These are phyloP conservation scores for Bubo bubo DNA, from an alignment of 2,113 vertebrate genomes.

Conservation along the genomic window DNA sequence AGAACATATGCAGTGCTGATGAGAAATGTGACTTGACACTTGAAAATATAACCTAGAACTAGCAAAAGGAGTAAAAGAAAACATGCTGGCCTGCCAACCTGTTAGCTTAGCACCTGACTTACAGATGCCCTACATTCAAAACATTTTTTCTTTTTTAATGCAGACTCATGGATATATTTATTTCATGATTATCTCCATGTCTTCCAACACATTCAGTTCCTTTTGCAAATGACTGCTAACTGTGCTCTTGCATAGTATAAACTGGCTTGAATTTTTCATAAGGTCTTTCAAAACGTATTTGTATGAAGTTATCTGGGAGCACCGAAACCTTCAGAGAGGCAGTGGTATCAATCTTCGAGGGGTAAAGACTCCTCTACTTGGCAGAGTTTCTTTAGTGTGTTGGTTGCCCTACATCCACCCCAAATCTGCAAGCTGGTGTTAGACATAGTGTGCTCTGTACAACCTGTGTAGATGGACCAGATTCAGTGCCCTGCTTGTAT, in stretches of 20 bases:
- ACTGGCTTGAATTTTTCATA: background rate
- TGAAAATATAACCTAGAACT: conserved; percentile 2
- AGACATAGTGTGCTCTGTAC: background rate
- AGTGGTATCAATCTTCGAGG: background rate
- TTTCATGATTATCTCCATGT: background rate
- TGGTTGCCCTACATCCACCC: background rate
- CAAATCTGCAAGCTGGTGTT: background rate
- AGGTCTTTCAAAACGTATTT: background rate
- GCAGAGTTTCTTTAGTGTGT: background rate
- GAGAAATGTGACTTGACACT: background rate
- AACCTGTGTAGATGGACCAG: too few species aligned
- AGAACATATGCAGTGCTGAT: background rate
- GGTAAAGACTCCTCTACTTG: background rate
- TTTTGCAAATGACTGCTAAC: background rate
- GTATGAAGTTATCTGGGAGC: background rate
- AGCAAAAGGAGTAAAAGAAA: background rate
- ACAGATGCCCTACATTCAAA: background rate
- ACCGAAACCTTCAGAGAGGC: background rate
- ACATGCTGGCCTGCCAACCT: background rate
- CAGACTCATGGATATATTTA: background rate
- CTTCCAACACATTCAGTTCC: background rate
- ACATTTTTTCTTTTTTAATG: background rate
- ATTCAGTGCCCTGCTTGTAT: background rate
- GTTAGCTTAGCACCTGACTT: background rate
- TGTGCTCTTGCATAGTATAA: background rate